Evolutionary conservation across 2,113 vertebrate species (phyloP).

Genomic region (Callithrix jacchus): DNA sequence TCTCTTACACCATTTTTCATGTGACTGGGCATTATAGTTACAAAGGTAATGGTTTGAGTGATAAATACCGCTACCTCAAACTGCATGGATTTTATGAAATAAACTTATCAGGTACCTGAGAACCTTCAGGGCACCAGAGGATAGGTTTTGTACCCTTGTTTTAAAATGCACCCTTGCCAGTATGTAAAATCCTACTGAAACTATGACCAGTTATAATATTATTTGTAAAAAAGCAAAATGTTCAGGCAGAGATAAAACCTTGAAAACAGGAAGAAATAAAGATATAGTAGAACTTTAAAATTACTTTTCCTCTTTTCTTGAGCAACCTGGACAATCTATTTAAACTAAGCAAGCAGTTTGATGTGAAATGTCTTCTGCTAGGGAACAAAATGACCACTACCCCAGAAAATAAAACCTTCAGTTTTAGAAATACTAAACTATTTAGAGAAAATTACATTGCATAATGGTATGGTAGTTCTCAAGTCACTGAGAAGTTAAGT

Average conservation of each 20-base stretch:
- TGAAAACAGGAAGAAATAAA: constrained; percentile 41
- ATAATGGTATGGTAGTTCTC: background rate
- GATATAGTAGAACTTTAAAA: background rate
- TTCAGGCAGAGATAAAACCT: background rate
- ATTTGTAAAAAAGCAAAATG: background rate
- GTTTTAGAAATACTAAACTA: background rate
- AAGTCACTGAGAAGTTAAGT: background rate
- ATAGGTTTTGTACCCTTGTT: background rate
- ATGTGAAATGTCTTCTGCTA: constrained; percentile 44
- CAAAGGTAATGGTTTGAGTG: background rate
- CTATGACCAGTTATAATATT: background rate
- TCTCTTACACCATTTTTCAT: background rate
- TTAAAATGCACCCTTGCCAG: background rate
- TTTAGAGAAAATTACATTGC: background rate
- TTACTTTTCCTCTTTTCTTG: background rate
- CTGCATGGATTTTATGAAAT: background rate
- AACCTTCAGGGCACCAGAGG: background rate
- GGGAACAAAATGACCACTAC: constrained; percentile 34
- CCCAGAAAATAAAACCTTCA: background rate
- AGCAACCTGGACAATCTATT: constrained; percentile 25
- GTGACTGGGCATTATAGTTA: background rate
- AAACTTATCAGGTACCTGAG: background rate
- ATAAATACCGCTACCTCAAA: background rate
- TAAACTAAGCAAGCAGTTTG: constrained; percentile 13
- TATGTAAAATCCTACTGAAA: background rate